These are phyloP conservation scores for human DNA, from an alignment of 2,113 vertebrate genomes.

Conservation along the genomic window GRCh38 chr6:155998001-155998500, in stretches of 20 bases:
- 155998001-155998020: slow-evolving; percentile 8
- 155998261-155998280: background rate
- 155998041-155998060: background rate
- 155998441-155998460: background rate
- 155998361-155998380: background rate
- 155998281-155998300: background rate
- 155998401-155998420: background rate
- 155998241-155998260: background rate
- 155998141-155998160: background rate
- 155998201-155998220: background rate
- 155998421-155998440: background rate
- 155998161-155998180: background rate
- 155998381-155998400: background rate
- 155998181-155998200: background rate
- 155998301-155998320: background rate
- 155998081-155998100: background rate
- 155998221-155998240: background rate
- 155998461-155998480: background rate
- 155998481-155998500: background rate
- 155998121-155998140: background rate
- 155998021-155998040: background rate
- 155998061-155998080: background rate
- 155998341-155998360: background rate
- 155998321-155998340: background rate
- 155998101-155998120: slow-evolving; percentile 12